phyloP scores from a whole-genome alignment of 2,888 invertebrate species.

The Folsomia candida region DNA sequence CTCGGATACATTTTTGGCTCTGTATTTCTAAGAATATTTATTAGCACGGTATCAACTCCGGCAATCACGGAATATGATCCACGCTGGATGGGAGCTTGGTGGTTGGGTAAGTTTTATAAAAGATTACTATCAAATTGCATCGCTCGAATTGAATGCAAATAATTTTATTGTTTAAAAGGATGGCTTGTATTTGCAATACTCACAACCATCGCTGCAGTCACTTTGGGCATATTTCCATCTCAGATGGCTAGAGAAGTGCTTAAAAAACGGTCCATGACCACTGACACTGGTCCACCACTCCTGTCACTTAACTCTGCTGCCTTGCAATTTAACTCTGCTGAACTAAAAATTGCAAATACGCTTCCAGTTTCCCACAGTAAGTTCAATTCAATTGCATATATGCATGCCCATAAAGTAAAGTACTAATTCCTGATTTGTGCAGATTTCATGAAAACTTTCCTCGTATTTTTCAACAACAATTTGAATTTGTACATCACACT shows the following conservation, averaged over 20 bases:
- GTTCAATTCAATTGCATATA: background rate
- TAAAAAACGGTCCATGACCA: slow-evolving; percentile 30
- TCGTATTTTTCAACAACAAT: slow-evolving; percentile 54
- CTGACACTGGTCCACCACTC: slow-evolving; percentile 26
- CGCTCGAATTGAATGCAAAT: background rate
- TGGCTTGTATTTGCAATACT: slow-evolving; percentile 51
- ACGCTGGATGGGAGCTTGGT: slow-evolving; percentile 61
- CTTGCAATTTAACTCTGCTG: slow-evolving; percentile 29
- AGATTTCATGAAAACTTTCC: slow-evolving; percentile 52
- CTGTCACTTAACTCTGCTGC: slow-evolving; percentile 22
- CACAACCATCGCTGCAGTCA: slow-evolving; percentile 62
- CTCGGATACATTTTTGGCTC: slow-evolving; percentile 54
- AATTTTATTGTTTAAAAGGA: slow-evolving; percentile 17
- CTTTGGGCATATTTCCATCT: slow-evolving; percentile 68
- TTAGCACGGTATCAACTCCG: slow-evolving; percentile 52
- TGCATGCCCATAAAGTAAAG: too few relatives aligned
- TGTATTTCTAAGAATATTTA: slow-evolving; percentile 52
- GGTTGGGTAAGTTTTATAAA: slow-evolving; percentile 54
- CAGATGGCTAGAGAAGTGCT: slow-evolving; percentile 59
- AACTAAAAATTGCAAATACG: slow-evolving; percentile 30
- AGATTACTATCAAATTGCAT: background rate
- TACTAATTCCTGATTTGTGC: too few relatives aligned
- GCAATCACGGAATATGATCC: slow-evolving; percentile 55
- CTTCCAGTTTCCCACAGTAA: slow-evolving; percentile 23
- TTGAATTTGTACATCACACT: slow-evolving; percentile 56